These are phyloP conservation scores for Chionoecetes opilio DNA, from an alignment of 1,140 invertebrate genomes.

Conservation along the genomic window DNA sequence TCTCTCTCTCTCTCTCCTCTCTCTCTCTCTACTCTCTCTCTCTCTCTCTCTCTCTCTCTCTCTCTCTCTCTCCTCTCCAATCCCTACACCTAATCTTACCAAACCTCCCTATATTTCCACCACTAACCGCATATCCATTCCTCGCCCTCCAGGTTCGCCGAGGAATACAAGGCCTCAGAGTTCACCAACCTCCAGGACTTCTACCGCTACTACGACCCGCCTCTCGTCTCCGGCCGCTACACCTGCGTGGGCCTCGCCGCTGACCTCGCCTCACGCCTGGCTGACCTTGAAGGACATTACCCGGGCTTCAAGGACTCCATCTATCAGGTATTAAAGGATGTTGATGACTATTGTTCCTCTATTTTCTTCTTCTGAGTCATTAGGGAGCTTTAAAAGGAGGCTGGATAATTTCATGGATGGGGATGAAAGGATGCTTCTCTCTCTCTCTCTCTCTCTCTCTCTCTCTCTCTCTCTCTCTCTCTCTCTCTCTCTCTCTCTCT, in stretches of 20 bases:
- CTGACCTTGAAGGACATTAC: constrained; percentile 83
- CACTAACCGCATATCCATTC: not conserved
- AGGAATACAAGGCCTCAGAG: constrained; percentile 87
- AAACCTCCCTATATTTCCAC: not conserved
- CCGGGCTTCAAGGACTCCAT: constrained; percentile 86
- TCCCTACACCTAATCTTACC: not conserved
- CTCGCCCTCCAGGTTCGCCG: constrained; percentile 87
- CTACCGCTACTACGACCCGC: constrained; percentile 90
- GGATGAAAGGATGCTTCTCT: too few relatives aligned
- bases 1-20: not conserved
- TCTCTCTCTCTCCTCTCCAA: not conserved
- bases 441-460: too few relatives aligned
- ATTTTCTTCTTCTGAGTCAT: too few relatives aligned
- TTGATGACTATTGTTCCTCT: not conserved
- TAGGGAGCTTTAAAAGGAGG: too few relatives aligned
- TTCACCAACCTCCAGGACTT: constrained; percentile 87
- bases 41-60: not conserved
- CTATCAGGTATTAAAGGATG: constrained; percentile 86
- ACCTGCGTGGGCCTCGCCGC: constrained; percentile 95
- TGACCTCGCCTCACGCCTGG: constrained; percentile 88
- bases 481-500: too few relatives aligned
- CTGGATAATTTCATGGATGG: too few relatives aligned
- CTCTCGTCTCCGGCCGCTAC: constrained; percentile 90
- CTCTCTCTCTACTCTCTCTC: not conserved
- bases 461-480: too few relatives aligned